Evolutionary conservation across 2,113 vertebrate species (phyloP).

Genomic region (Hoplias malabaricus): DNA sequence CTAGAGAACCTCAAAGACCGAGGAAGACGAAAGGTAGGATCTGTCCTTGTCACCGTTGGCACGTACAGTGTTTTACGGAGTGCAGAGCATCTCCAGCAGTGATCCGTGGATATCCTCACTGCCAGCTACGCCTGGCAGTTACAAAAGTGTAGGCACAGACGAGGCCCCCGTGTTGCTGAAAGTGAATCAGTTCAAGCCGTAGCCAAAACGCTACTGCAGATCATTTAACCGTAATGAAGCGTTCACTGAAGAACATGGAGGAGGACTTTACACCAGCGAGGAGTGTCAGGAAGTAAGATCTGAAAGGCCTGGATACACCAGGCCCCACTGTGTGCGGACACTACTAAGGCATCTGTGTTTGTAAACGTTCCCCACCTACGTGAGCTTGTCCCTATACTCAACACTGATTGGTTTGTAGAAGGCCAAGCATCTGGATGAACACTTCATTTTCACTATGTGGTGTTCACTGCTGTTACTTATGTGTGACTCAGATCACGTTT

Average conservation of each 20-base stretch:
- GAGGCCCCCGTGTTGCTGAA: not conserved
- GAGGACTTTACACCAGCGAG: not conserved
- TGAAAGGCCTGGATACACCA: too few relatives aligned
- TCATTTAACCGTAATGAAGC: not conserved
- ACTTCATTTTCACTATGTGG: too few relatives aligned
- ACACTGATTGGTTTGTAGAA: too few relatives aligned
- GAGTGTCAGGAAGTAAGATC: too few relatives aligned
- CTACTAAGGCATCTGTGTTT: too few relatives aligned
- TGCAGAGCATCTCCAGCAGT: not conserved
- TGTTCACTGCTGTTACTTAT: too few relatives aligned
- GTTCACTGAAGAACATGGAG: not conserved
- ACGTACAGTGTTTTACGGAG: not conserved
- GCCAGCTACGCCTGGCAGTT: not conserved
- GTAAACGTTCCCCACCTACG: too few relatives aligned
- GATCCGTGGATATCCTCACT: slow-evolving; percentile 3
- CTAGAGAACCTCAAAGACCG: not conserved
- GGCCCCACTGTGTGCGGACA: too few relatives aligned
- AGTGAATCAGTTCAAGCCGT: not conserved
- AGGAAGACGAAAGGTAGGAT: not conserved
- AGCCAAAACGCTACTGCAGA: not conserved
- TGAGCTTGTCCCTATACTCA: too few relatives aligned
- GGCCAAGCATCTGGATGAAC: too few relatives aligned
- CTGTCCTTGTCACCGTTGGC: not conserved
- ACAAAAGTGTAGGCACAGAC: not conserved
- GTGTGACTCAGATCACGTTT: too few relatives aligned